These are phyloP conservation scores for Siderastrea radians DNA, from an alignment of 92 coral and sea anemone genomes.

Conservation along the genomic window DNA sequence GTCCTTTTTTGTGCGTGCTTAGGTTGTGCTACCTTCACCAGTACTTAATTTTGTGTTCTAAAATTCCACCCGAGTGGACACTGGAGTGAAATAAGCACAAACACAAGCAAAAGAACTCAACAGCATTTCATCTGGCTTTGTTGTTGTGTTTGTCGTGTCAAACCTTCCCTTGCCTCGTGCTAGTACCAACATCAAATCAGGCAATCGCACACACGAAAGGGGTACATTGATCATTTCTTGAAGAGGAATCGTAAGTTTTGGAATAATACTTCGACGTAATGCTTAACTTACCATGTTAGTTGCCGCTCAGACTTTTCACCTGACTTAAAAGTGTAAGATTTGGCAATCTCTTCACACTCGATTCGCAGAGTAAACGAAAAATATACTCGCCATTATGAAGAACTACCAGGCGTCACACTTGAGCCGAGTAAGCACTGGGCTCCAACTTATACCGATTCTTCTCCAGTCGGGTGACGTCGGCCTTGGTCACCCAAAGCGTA, in stretches of 20 bases:
- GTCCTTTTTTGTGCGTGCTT: too few species aligned
- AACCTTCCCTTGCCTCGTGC: not conserved
- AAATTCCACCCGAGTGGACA: too few species aligned
- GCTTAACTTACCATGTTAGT: not conserved
- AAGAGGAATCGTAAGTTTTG: not conserved
- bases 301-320: not conserved
- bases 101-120: too few species aligned
- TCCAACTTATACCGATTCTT: not conserved
- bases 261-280: not conserved
- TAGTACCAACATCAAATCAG: not conserved
- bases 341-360: not conserved
- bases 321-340: not conserved
- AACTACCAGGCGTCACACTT: constrained; percentile 8
- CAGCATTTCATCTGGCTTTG: too few species aligned
- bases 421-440: constrained; percentile 4
- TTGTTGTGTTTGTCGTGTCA: too few species aligned
- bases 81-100: too few species aligned
- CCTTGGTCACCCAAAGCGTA: too few species aligned
- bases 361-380: not conserved
- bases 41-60: too few species aligned
- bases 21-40: too few species aligned
- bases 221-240: not conserved
- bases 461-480: not conserved
- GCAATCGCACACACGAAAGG: not conserved
- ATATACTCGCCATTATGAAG: not conserved